phyloP scores from a whole-genome alignment of 2,888 invertebrate species.

The Blastobasis lacticolella region DNA sequence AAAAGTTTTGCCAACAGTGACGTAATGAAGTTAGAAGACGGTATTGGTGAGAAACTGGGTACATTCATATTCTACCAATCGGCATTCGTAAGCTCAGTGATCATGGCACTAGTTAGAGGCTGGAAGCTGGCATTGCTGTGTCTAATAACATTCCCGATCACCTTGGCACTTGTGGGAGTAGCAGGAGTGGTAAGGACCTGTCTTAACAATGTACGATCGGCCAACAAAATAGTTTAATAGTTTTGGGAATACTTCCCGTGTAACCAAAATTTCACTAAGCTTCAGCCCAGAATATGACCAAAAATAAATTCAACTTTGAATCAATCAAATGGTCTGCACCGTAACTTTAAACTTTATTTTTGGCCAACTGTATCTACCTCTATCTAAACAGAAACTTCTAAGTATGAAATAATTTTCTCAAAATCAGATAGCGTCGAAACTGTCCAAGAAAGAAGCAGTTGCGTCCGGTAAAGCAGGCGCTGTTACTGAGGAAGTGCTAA shows the following conservation, averaged over 20 bases:
- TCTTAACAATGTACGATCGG: no score
- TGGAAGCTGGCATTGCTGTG: constrained; percentile 89
- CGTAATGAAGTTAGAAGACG: constrained; percentile 84
- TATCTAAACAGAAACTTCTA: no score
- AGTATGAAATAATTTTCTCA: no score
- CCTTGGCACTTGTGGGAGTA: constrained; percentile 76
- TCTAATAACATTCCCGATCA: constrained; percentile 80
- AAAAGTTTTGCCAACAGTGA: constrained; percentile 64
- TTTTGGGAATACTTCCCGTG: no score
- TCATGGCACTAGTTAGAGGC: constrained; percentile 82
- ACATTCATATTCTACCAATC: constrained; percentile 82
- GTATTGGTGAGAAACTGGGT: constrained; percentile 87
- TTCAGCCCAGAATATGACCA: no score
- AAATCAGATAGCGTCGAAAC: constrained; percentile 67
- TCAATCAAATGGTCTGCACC: no score
- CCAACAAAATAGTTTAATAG: no score
- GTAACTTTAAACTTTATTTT: no score
- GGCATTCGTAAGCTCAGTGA: constrained; percentile 79
- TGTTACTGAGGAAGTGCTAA: constrained; percentile 85
- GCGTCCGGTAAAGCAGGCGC: constrained; percentile 84
- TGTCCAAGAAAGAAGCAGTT: constrained; percentile 78
- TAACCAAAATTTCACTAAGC: no score
- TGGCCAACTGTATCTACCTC: no score
- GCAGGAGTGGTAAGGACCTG: constrained; percentile 71
- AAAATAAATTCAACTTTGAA: no score